phyloP scores from a whole-genome alignment of 2,797 vertebrate species.

The Rhynchonycteris naso region DNA sequence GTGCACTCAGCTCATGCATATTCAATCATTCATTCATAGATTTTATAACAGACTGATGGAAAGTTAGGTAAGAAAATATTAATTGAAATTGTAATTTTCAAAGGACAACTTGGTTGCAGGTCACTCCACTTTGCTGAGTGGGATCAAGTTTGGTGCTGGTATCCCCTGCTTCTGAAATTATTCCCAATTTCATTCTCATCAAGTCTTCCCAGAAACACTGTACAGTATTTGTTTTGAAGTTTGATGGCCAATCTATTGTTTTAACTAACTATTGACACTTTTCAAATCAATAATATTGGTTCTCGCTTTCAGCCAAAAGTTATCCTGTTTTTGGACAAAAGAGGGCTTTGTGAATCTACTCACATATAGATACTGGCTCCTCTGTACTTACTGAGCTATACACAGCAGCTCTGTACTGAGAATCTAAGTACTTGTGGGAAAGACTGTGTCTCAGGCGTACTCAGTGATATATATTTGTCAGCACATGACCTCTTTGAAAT shows the following conservation, averaged over 20 bases:
- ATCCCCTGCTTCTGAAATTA: not conserved
- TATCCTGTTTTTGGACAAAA: not conserved
- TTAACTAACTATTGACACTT: not conserved
- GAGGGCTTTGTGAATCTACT: not conserved
- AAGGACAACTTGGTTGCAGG: not conserved
- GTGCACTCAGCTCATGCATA: not conserved
- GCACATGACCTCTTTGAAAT: not conserved
- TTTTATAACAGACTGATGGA: not conserved
- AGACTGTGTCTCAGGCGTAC: not conserved
- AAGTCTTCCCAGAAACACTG: not conserved
- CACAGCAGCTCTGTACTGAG: not conserved
- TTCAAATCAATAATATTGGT: not conserved
- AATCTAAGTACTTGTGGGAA: not conserved
- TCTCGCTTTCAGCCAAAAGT: not conserved
- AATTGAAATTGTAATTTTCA: not conserved
- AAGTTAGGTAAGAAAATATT: not conserved
- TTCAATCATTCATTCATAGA: not conserved
- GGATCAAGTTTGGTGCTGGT: not conserved
- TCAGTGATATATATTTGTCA: not conserved
- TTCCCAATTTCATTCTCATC: not conserved
- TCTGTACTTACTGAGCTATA: not conserved
- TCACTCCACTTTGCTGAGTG: not conserved
- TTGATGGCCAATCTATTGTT: not conserved
- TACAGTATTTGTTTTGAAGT: not conserved
- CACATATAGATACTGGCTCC: not conserved